Evolutionary conservation across 1,140 invertebrate genomes (phyloP).

Genomic region (Eubasilissa regina): DNA sequence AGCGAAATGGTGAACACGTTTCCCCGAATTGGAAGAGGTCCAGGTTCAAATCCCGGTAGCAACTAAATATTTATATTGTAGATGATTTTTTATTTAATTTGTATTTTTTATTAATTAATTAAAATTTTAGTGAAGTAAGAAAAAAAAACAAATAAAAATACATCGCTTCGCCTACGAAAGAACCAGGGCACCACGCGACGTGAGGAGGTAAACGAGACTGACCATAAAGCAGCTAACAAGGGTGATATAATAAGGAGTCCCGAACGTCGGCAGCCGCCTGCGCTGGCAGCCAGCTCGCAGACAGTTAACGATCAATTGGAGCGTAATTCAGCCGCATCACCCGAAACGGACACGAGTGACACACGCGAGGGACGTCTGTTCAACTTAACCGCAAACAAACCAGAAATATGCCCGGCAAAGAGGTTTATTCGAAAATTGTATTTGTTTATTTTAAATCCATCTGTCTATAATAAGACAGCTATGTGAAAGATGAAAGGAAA

Average conservation of each 20-base stretch:
- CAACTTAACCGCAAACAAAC: not conserved
- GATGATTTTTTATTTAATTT: no score
- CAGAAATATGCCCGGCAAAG: no score
- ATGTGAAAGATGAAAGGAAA: not conserved
- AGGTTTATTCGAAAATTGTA: not conserved
- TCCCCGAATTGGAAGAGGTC: no score
- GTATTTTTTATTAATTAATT: no score
- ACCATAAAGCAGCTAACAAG: conserved; percentile 26
- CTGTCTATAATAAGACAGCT: not conserved
- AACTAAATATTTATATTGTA: no score
- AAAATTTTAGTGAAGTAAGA: no score
- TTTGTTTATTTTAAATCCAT: not conserved
- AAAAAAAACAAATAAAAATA: no score
- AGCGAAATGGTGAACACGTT: no score
- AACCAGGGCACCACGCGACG: not conserved
- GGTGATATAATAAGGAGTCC: conserved; percentile 23
- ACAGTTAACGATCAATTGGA: conserved; percentile 12
- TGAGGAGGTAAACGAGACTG: conserved; percentile 3
- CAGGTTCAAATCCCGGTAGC: no score
- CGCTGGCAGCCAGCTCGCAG: not conserved
- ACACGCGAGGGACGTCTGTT: conserved; percentile 9
- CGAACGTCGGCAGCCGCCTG: conserved; percentile 8
- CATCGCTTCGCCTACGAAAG: not conserved
- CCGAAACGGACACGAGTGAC: not conserved
- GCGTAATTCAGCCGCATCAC: conserved; percentile 27